A percentile compares a stretch with the other conserved stretches of the same genome.
Conservation (phyloP, 37 sponge, comb jelly and placozoan species). For the Aphrocallistes beatrix region DNA sequence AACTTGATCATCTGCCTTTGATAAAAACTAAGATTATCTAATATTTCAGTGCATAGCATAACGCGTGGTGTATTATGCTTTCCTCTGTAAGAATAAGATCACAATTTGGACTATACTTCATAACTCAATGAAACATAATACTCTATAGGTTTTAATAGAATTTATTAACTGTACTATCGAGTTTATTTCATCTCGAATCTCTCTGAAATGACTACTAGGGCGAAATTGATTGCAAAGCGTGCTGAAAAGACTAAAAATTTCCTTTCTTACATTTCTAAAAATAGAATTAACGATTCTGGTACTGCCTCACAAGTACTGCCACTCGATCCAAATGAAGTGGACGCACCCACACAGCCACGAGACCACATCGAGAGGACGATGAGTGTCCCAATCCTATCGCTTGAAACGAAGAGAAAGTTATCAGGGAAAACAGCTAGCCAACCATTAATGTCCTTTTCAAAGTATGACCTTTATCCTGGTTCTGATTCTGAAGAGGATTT, state of each 20-base stretch:
- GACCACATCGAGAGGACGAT: not conserved
- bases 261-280: not conserved
- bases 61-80: too few species aligned
- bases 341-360: not conserved
- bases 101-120: too few species aligned
- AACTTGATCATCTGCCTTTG: too few species aligned
- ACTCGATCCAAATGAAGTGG: not conserved
- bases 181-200: too few species aligned
- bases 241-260: not conserved
- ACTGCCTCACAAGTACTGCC: not conserved
- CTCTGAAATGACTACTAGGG: constrained; percentile 1
- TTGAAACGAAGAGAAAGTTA: not conserved
- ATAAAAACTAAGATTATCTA: too few species aligned
- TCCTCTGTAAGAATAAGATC: too few species aligned
- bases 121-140: too few species aligned
- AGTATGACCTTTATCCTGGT: not conserved
- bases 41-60: too few species aligned
- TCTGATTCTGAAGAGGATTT: constrained; percentile 4
- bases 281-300: not conserved
- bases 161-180: too few species aligned
- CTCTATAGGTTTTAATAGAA: too few species aligned
- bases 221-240: not conserved
- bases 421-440: too few species aligned
- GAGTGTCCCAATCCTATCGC: not conserved
- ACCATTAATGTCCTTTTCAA: not conserved